Evolutionary conservation across 2,888 invertebrate species (phyloP).

Genomic region (Cetonia aurata): DNA sequence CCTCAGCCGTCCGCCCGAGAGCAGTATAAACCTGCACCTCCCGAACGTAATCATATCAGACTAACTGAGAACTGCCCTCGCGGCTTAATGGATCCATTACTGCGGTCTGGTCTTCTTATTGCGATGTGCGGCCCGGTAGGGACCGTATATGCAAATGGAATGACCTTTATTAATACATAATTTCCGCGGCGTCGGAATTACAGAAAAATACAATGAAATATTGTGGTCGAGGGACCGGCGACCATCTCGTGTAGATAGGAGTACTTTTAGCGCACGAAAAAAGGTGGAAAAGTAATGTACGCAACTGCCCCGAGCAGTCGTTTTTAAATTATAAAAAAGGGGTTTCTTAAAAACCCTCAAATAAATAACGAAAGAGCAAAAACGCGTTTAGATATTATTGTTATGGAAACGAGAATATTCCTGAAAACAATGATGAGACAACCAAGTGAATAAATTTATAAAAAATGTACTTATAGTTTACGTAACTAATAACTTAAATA

Average conservation of each 20-base stretch:
- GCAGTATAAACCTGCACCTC: conserved; percentile 63
- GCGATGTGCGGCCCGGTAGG: conserved; percentile 57
- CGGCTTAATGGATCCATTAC: conserved; percentile 64
- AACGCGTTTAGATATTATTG: conserved; percentile 9
- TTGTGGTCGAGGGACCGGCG: conserved; percentile 51
- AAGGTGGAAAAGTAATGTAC: conserved; percentile 21
- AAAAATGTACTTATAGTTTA: background rate
- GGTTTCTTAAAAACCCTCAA: conserved; percentile 38
- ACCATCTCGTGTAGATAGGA: conserved; percentile 36
- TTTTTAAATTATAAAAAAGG: conserved; percentile 40
- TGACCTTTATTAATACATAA: conserved; percentile 62
- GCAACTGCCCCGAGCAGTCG: conserved; percentile 34
- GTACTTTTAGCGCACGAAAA: background rate
- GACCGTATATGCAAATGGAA: conserved; percentile 61
- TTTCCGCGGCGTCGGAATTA: conserved; percentile 55
- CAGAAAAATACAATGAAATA: conserved; percentile 57
- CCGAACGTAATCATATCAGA: conserved; percentile 62
- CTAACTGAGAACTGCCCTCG: conserved; percentile 57
- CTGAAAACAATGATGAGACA: background rate
- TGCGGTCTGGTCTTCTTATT: conserved; percentile 59
- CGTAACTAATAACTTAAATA: no score
- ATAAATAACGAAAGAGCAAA: conserved; percentile 27
- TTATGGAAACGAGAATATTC: background rate
- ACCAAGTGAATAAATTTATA: background rate
- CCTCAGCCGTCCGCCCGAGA: conserved; percentile 62